Percentiles rank a stretch among this genome's conserved stretches.
These are phyloP conservation scores for Phoenicopterus ruber DNA, from an alignment of 2,113 vertebrate genomes.

Conservation along the genomic window DNA sequence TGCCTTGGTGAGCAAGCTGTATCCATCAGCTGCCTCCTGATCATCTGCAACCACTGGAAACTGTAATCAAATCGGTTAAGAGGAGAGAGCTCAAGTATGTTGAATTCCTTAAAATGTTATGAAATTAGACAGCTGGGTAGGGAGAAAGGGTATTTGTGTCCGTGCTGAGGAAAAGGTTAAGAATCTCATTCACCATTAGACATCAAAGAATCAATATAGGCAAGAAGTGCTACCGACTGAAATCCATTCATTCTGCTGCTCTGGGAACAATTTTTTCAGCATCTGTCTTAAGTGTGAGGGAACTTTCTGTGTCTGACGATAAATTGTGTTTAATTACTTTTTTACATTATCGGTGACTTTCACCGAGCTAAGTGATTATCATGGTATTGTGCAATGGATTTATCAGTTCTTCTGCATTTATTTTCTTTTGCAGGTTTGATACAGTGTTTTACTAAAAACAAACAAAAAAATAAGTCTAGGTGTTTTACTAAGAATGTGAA, in stretches of 20 bases:
- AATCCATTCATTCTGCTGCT: neutral
- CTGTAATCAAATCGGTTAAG: neutral
- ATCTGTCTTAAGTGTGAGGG: neutral
- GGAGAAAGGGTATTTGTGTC: neutral
- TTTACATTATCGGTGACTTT: neutral
- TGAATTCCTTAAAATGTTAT: neutral
- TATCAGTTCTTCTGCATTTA: neutral
- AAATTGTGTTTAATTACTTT: neutral
- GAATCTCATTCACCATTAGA: neutral
- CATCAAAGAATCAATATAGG: neutral
- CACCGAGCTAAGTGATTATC: neutral
- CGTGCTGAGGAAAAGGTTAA: neutral
- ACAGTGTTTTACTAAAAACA: neutral
- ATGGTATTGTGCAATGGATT: neutral
- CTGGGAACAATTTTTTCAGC: neutral
- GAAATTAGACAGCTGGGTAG: neutral
- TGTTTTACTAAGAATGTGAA: neutral
- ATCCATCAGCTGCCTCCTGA: neutral
- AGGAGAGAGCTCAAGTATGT: neutral
- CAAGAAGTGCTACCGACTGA: neutral
- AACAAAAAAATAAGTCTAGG: neutral
- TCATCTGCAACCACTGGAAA: neutral
- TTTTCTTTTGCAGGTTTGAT: neutral
- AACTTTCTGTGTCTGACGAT: neutral
- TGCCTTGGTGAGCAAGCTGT: neutral